Base-by-base conservation (phyloP, 1,140 invertebrate species). In the Trypoxylus dichotomus region DNA sequence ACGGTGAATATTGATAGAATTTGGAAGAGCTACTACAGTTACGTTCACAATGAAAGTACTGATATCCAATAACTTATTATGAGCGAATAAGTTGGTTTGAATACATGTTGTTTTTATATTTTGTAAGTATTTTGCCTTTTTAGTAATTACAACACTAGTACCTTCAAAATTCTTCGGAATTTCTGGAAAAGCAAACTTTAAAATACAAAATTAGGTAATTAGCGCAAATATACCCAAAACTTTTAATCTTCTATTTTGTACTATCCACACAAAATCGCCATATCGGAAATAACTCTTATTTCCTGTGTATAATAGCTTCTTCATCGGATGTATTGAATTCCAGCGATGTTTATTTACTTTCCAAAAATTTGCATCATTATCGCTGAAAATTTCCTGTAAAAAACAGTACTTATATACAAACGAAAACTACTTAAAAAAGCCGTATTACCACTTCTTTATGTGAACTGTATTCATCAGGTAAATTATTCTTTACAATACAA, bases 401-500 rank as follows among this genome's bases (percentile, higher is more conserved):
- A 58, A 21, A 13, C 1, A 1, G 47, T 27, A 27, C 11, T 15
- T 27, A 27, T 27, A 3, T 68, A 68, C 13, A 24, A 60, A 60
- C 21, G 24, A 27, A 37, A 15, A 27, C 27, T 11, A 8, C 5
- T 63, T 63, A 27, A 29, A 13, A 68, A 8, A 68, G 1, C 60
- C 27, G n/a, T 10, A 27, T 81, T 80, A 85, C 84, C 76, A 83
- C 47, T 78, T 83, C 79, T 74, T 78, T 77, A 79, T 85, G 84
- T 11, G 82, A n/a, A 7, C 76, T 77, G 74, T 83, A 82, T 63
- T 79, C 80, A 54, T 86, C 83, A 10, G 89, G 89, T 76, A 90
- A 84, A 84, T 92, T 92, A 58, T 87, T 89, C 78, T 86, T 89
- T 2, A 87, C 86, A 80, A 92, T 86, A 83, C 91, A 92, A 86